Percentiles rank a stretch among this genome's conserved stretches.
Conservation (phyloP, 2,797 vertebrate genomes). For the Dryobates pubescens region DNA sequence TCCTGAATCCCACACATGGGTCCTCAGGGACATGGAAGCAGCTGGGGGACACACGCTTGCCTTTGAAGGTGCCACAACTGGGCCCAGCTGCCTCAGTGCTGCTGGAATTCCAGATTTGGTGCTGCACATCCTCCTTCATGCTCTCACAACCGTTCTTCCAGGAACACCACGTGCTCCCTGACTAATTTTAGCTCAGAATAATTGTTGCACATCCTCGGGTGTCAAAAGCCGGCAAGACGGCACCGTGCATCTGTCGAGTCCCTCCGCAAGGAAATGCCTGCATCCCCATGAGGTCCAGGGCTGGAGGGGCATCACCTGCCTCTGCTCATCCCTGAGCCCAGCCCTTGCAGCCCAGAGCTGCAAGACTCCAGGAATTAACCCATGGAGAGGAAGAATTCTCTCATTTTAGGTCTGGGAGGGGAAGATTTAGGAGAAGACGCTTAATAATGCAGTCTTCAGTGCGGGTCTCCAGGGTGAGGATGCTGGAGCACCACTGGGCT, state of each 20-base stretch:
- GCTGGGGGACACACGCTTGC: accelerated
- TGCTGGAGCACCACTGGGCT: background rate
- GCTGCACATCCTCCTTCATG: background rate
- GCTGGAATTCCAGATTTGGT: background rate
- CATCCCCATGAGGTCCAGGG: accelerated
- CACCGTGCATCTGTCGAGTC: background rate
- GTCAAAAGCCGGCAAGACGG: background rate
- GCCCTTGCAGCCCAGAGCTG: background rate
- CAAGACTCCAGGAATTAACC: background rate
- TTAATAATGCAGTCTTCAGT: accelerated
- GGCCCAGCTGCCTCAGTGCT: background rate
- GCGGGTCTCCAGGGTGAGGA: background rate
- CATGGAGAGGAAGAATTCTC: background rate
- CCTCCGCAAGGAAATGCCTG: background rate
- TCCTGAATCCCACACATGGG: accelerated
- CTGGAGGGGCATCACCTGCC: background rate
- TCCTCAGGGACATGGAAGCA: background rate
- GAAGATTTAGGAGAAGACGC: background rate
- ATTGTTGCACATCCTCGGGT: constrained; percentile 35
- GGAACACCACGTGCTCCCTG: background rate
- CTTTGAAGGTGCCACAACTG: accelerated
- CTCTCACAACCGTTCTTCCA: constrained; percentile 31
- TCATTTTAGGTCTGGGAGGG: accelerated
- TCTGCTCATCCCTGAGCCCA: background rate
- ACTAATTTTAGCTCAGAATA: constrained; percentile 43